These are phyloP conservation scores for Darevskia nairensis DNA, from an alignment of 2,797 vertebrate species.

Conservation along the genomic window DNA sequence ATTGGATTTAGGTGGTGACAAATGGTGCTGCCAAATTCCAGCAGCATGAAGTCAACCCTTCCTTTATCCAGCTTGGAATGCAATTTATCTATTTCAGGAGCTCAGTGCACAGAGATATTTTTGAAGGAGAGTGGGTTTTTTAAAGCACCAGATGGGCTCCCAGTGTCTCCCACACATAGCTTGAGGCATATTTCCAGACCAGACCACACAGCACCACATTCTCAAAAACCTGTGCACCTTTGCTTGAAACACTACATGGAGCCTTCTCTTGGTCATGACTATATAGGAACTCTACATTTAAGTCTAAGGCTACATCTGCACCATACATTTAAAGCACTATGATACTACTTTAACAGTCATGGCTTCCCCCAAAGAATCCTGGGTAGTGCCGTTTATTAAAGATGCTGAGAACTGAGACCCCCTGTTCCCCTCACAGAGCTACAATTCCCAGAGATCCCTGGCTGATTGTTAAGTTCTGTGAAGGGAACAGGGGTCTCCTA, in stretches of 20 bases:
- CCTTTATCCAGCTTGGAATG: background rate
- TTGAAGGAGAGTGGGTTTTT: background rate
- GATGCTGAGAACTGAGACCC: background rate
- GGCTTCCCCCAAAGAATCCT: too few species aligned
- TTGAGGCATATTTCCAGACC: background rate
- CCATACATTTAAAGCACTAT: too few species aligned
- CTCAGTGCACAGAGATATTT: background rate
- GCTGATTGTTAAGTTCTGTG: too few species aligned
- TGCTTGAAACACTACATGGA: background rate
- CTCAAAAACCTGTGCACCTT: background rate
- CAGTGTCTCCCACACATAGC: background rate
- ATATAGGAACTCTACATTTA: background rate
- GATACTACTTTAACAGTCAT: too few species aligned
- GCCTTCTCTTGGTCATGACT: background rate
- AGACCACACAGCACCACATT: slow-evolving; percentile 2
- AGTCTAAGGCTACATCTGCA: background rate
- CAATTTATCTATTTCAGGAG: background rate
- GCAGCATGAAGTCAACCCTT: background rate
- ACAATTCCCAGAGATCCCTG: too few species aligned
- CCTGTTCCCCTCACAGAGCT: too few species aligned
- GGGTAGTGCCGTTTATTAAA: background rate
- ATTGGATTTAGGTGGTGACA: background rate
- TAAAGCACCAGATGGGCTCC: background rate
- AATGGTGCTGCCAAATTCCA: slow-evolving; percentile 1
- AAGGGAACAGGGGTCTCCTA: too few species aligned